Evolutionary conservation across 2,888 invertebrate genomes (phyloP).

Genomic region (Hermaeophaga mercurialis): DNA sequence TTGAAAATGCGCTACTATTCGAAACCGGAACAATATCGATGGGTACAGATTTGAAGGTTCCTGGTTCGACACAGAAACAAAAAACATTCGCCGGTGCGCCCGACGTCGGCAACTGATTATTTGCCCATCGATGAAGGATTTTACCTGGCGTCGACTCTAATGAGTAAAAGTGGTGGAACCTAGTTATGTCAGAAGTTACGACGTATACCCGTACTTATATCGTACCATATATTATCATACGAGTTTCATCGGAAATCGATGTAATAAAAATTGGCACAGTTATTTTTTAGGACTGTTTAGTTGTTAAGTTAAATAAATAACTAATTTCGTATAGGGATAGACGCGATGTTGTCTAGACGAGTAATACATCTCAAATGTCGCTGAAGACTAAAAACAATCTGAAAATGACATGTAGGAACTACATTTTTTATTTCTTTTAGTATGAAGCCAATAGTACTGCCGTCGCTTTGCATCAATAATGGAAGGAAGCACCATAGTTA

Average conservation of each 20-base stretch:
- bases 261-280: neutral
- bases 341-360: neutral
- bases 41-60: neutral
- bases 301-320: neutral
- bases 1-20: slow-evolving; percentile 14
- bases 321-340: neutral
- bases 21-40: neutral
- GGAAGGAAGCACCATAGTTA: too few relatives aligned
- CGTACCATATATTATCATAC: too few relatives aligned
- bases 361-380: neutral
- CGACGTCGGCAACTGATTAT: slow-evolving; percentile 10
- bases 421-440: too few relatives aligned
- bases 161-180: slow-evolving; percentile 17
- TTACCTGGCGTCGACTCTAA: slow-evolving; percentile 7
- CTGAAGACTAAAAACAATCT: too few relatives aligned
- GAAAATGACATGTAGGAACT: too few relatives aligned
- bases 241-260: too few relatives aligned
- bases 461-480: too few relatives aligned
- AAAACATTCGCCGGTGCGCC: neutral
- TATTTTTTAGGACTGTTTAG: neutral
- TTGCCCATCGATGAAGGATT: slow-evolving; percentile 9
- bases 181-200: slow-evolving; percentile 8
- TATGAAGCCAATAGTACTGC: too few relatives aligned
- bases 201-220: slow-evolving; percentile 7
- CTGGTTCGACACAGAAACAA: neutral